Conservation (phyloP, 53 echinoderm and acorn worm genomes). For the Crossaster papposus region DNA sequence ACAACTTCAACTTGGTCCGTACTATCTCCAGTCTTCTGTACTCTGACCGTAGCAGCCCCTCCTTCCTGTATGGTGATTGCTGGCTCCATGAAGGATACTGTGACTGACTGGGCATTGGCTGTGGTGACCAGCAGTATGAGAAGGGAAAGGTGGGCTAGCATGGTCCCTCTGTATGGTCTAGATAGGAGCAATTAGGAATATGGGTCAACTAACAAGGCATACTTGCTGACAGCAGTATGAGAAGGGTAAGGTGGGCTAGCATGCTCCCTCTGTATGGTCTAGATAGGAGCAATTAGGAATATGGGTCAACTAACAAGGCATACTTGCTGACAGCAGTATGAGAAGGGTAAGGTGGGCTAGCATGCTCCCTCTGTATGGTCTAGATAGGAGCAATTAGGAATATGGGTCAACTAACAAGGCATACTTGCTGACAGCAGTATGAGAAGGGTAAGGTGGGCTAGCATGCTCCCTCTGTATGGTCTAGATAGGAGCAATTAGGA, state of each 20-base stretch:
- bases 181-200: not conserved
- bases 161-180: slow-evolving; percentile 11
- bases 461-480: not conserved
- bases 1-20: slow-evolving; percentile 54
- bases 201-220: not conserved
- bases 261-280: slow-evolving; percentile 7
- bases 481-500: not conserved
- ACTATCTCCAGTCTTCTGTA: slow-evolving; percentile 74
- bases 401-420: not conserved
- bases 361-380: slow-evolving; percentile 2
- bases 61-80: slow-evolving; percentile 74
- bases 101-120: slow-evolving; percentile 60
- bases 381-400: not conserved
- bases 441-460: not conserved
- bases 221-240: slow-evolving; percentile 46
- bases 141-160: not conserved
- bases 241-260: not conserved
- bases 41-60: slow-evolving; percentile 45
- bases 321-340: slow-evolving; percentile 46
- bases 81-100: slow-evolving; percentile 67
- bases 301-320: not conserved
- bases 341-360: not conserved
- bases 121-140: slow-evolving; percentile 34
- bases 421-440: too few species aligned
- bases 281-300: not conserved